phyloP scores from a whole-genome alignment of 1,140 invertebrate genomes.

The Scylla paramamosain region DNA sequence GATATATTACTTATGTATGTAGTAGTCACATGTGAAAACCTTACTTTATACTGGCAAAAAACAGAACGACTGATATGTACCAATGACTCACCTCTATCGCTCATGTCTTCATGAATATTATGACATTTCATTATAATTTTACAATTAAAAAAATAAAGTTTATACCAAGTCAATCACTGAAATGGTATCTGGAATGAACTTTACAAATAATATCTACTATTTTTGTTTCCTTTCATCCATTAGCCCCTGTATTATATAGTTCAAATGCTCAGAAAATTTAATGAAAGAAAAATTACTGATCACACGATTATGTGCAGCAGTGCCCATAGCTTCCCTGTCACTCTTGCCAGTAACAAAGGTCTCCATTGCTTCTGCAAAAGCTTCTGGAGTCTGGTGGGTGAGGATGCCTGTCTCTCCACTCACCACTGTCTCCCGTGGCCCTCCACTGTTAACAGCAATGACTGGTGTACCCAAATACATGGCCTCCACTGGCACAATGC shows the following conservation, averaged over 20 bases:
- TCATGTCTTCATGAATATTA: too few relatives aligned
- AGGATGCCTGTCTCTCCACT: constrained; percentile 95
- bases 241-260: constrained; percentile 63
- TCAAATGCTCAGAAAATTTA: constrained; percentile 62
- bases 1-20: too few relatives aligned
- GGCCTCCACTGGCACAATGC: constrained; percentile 99
- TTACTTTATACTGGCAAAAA: too few relatives aligned
- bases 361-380: constrained; percentile 90
- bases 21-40: too few relatives aligned
- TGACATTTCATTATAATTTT: too few relatives aligned
- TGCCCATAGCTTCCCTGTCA: constrained; percentile 36
- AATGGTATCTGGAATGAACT: background rate
- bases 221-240: constrained; percentile 68
- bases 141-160: background rate
- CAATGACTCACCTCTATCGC: too few relatives aligned
- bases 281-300: constrained; percentile 60
- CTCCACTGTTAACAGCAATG: constrained; percentile 96
- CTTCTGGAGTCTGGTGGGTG: constrained; percentile 85
- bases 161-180: background rate
- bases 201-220: background rate
- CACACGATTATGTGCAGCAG: constrained; percentile 33
- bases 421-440: constrained; percentile 95
- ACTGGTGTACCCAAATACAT: constrained; percentile 97
- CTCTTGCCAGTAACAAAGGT: constrained; percentile 81
- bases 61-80: too few relatives aligned